These are phyloP conservation scores for Hippocampus comes DNA, from an alignment of 2,113 vertebrate species.

Conservation along the genomic window DNA sequence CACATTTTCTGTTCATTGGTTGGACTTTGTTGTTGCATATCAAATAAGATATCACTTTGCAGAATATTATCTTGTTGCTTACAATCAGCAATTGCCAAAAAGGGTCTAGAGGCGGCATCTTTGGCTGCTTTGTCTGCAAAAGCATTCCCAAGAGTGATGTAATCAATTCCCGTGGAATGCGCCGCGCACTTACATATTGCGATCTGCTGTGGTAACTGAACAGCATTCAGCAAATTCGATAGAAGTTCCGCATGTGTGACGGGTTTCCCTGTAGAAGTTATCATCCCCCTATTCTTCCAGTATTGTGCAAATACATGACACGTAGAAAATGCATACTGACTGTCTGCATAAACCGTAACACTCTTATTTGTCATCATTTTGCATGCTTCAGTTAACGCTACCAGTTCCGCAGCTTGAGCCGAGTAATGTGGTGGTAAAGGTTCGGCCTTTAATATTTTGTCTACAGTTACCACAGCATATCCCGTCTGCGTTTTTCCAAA, in stretches of 20 bases:
- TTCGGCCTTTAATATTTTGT: no score
- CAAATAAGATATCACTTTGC: neutral
- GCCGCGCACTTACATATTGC: neutral
- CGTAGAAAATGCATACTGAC: neutral
- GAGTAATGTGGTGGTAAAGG: no score
- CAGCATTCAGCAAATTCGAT: neutral
- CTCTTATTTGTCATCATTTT: neutral
- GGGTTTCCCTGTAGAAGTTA: neutral
- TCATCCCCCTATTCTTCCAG: constrained; percentile 1
- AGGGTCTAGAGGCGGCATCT: neutral
- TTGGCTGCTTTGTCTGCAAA: neutral
- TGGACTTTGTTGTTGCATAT: neutral
- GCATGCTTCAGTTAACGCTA: no score
- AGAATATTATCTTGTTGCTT: neutral
- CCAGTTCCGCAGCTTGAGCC: no score
- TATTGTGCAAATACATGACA: neutral
- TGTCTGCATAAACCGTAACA: neutral
- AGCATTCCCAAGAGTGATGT: neutral
- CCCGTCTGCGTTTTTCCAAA: no score
- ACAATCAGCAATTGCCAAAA: neutral
- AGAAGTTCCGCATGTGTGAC: neutral
- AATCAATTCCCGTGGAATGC: neutral
- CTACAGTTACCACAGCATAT: no score
- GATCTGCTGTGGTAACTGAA: neutral
- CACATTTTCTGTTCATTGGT: neutral